phyloP scores from a whole-genome alignment of 2,113 vertebrate genomes.

The Platysteira castanea region DNA sequence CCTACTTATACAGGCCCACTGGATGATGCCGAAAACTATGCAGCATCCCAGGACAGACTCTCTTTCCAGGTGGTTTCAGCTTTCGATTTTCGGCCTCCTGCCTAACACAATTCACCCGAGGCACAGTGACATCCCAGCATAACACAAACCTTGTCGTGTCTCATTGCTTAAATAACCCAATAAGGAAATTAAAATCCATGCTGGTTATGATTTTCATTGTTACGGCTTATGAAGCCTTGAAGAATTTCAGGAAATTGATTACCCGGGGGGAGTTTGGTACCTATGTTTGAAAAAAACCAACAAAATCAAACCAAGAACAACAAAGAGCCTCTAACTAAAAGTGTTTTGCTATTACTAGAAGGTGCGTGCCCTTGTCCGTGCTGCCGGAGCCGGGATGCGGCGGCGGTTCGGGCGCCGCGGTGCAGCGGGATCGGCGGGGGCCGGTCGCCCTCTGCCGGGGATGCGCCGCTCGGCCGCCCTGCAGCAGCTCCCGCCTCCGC shows the following conservation, averaged over 20 bases:
- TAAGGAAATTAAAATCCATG: slow-evolving; percentile 47
- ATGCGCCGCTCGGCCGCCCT: too few species aligned
- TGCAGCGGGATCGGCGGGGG: too few species aligned
- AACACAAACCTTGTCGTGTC: slow-evolving; percentile 36
- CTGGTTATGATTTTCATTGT: slow-evolving; percentile 17
- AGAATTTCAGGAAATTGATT: slow-evolving; percentile 57
- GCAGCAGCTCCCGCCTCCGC: too few species aligned
- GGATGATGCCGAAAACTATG: neutral
- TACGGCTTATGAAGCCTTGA: neutral
- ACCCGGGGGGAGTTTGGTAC: neutral
- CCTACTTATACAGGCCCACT: neutral
- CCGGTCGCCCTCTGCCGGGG: too few species aligned
- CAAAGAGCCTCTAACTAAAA: too few species aligned
- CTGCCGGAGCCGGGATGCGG: too few species aligned
- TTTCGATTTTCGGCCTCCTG: neutral
- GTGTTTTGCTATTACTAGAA: too few species aligned
- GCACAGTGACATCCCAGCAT: neutral
- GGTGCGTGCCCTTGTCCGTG: too few species aligned
- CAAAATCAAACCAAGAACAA: neutral
- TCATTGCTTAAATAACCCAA: slow-evolving; percentile 61
- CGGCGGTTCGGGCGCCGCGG: too few species aligned
- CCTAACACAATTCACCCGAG: slow-evolving; percentile 14
- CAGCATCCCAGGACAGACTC: neutral
- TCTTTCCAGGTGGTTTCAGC: neutral
- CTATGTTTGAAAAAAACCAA: neutral